These are phyloP conservation scores for Episyrphus balteatus DNA, from an alignment of 1,140 invertebrate species.

Conservation along the genomic window DNA sequence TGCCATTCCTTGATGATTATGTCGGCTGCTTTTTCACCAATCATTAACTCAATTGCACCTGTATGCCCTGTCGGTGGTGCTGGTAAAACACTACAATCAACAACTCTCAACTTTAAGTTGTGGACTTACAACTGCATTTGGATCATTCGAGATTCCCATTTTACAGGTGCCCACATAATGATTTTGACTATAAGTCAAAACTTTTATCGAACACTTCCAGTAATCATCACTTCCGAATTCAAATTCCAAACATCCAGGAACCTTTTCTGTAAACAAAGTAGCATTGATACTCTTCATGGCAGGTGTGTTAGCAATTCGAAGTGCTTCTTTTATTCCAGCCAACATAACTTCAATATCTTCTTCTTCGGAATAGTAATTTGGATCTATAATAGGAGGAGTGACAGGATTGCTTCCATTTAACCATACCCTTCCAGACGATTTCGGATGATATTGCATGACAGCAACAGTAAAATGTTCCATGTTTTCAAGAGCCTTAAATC, in stretches of 20 bases:
- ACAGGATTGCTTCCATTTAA: constrained; percentile 59
- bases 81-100: constrained; percentile 62
- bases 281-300: constrained; percentile 49
- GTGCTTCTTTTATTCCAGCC: constrained; percentile 52
- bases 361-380: constrained; percentile 57
- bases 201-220: constrained; percentile 54
- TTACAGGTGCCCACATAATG: constrained; percentile 57
- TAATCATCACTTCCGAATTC: constrained; percentile 50
- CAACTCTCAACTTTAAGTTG: constrained; percentile 56
- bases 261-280: constrained; percentile 42
- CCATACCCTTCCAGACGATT: constrained; percentile 56
- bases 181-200: constrained; percentile 48
- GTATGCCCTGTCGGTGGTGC: constrained; percentile 52
- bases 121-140: constrained; percentile 57
- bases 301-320: constrained; percentile 45
- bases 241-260: constrained; percentile 46
- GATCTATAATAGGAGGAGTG: constrained; percentile 58
- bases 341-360: constrained; percentile 55
- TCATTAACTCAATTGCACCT: constrained; percentile 63
- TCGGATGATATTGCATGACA: constrained; percentile 62
- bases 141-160: constrained; percentile 57
- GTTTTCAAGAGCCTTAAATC: constrained; percentile 44
- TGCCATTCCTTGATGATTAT: no score
- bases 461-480: constrained; percentile 52
- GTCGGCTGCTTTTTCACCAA: constrained; percentile 65